These are phyloP conservation scores for Enteromius anoplus DNA, from an alignment of 2,797 vertebrate genomes.

Conservation along the genomic window DNA sequence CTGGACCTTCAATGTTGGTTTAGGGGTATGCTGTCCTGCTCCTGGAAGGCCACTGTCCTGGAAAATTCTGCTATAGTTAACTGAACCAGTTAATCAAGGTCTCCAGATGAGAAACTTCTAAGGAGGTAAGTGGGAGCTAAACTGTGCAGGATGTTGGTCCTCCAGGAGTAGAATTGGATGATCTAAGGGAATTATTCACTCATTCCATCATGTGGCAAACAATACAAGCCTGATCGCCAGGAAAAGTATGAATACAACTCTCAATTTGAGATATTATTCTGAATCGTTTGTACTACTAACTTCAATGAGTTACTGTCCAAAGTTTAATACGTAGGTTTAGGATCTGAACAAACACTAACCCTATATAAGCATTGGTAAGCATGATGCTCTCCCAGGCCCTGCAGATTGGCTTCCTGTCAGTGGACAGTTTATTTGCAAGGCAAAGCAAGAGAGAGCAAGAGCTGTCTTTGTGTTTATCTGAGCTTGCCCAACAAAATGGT, in stretches of 20 bases:
- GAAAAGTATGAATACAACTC: slow-evolving; percentile 1
- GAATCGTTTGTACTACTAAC: background rate
- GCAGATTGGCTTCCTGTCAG: background rate
- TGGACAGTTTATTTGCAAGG: background rate
- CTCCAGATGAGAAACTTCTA: background rate
- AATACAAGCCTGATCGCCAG: background rate
- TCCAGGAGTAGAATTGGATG: background rate
- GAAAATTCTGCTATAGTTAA: background rate
- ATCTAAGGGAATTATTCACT: background rate
- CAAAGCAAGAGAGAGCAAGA: background rate
- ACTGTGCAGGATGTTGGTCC: background rate
- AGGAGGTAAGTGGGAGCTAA: background rate
- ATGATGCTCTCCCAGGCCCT: background rate
- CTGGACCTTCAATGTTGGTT: background rate
- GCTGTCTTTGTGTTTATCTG: slow-evolving; percentile 5
- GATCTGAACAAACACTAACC: background rate
- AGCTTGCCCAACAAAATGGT: background rate
- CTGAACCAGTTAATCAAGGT: background rate
- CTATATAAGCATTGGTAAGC: background rate
- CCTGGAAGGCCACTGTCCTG: background rate
- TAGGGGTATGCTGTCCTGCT: background rate
- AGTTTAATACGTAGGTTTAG: background rate
- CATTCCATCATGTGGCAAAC: background rate
- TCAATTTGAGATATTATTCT: background rate
- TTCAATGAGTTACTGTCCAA: background rate